phyloP scores from a whole-genome alignment of 2,797 vertebrate species.

The Spinus pinus region DNA sequence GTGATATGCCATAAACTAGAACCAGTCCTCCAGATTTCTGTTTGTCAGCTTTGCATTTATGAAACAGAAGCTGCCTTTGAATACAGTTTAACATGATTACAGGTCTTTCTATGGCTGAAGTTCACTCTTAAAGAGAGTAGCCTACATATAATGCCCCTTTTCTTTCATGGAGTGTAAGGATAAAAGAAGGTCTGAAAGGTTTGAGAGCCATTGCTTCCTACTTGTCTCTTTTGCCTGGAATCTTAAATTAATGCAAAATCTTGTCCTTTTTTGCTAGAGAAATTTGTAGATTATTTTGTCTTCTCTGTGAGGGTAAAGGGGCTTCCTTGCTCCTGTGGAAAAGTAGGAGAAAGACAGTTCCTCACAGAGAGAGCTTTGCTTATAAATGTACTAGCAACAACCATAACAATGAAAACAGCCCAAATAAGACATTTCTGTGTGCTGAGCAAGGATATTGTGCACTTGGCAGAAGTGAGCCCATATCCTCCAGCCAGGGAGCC shows the following conservation, averaged over 20 bases:
- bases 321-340: neutral
- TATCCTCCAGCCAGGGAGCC: neutral
- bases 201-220: neutral
- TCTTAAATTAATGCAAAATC: neutral
- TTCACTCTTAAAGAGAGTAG: neutral
- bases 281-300: neutral
- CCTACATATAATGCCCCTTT: neutral
- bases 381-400: neutral
- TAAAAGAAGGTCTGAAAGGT: neutral
- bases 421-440: neutral
- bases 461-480: neutral
- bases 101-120: neutral
- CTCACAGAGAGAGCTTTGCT: neutral
- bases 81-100: neutral
- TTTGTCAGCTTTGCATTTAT: conserved; percentile 2
- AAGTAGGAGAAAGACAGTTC: neutral
- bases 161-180: neutral
- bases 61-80: conserved; percentile 33
- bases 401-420: neutral
- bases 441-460: neutral
- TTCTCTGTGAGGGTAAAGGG: neutral
- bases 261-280: neutral
- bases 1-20: conserved; percentile 38
- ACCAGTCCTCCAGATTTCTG: conserved; percentile 31
- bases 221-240: neutral